Percentiles rank a stretch among this genome's conserved stretches.
Evolutionary conservation across 2,888 invertebrate species (phyloP).

Genomic region (Glaucopsyche alexis): DNA sequence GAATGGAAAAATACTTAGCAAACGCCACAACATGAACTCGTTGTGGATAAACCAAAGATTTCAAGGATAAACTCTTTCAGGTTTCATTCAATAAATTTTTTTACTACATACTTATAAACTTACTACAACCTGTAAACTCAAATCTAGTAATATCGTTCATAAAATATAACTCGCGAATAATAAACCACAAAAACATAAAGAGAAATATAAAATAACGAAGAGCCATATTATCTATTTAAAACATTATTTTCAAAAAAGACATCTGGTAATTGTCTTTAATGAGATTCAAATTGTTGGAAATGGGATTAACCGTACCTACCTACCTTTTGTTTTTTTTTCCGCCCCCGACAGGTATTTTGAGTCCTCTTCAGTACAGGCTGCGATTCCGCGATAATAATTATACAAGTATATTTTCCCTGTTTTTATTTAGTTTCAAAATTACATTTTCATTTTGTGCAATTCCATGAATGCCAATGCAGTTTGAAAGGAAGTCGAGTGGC

Average conservation of each 20-base stretch:
- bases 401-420: neutral
- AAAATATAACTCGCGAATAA: neutral
- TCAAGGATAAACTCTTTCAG: too few relatives aligned
- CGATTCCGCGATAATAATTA: slow-evolving; percentile 12
- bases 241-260: neutral
- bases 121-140: too few relatives aligned
- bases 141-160: neutral
- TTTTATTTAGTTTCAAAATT: slow-evolving; percentile 7
- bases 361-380: slow-evolving; percentile 1
- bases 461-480: neutral
- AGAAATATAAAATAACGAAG: neutral
- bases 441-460: slow-evolving; percentile 5
- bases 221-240: neutral
- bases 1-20: neutral
- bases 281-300: slow-evolving; percentile 13
- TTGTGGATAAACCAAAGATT: too few relatives aligned
- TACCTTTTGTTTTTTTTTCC: neutral
- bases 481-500: neutral
- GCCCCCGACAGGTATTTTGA: neutral
- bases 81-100: too few relatives aligned
- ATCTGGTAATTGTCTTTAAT: neutral
- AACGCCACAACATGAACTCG: neutral
- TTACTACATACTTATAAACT: too few relatives aligned
- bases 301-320: neutral
- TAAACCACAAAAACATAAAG: neutral